Conservation (phyloP, 2,113 vertebrate species). For the Smithornis capensis region DNA sequence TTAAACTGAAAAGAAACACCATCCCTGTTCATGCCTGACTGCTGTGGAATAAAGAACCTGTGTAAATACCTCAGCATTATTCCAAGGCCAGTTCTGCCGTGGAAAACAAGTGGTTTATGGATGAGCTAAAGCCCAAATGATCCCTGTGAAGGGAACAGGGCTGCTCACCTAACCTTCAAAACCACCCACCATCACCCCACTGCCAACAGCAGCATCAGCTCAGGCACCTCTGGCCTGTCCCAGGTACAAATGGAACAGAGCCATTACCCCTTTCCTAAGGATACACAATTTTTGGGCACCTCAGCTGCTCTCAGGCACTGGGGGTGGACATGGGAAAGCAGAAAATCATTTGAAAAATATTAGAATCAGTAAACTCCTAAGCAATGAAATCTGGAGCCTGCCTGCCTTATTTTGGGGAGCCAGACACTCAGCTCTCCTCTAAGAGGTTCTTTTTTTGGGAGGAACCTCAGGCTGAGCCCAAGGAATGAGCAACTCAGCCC, state of each 20-base stretch:
- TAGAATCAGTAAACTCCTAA: background rate
- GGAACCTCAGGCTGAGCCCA: background rate
- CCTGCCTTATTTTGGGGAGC: background rate
- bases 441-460: background rate
- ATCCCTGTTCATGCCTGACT: accelerated
- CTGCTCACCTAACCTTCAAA: background rate
- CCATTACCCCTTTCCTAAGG: background rate
- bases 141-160: background rate
- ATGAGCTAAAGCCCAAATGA: background rate
- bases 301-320: accelerated
- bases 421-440: background rate
- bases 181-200: background rate
- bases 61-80: accelerated
- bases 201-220: background rate
- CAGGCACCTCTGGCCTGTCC: background rate
- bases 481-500: background rate
- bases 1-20: accelerated
- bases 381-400: background rate
- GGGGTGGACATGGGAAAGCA: background rate
- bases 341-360: background rate
- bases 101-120: background rate
- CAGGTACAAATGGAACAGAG: background rate
- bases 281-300: background rate
- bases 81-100: background rate
- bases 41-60: background rate